These are phyloP conservation scores for Torymus texanus DNA, from an alignment of 2,888 invertebrate genomes.

Conservation along the genomic window DNA sequence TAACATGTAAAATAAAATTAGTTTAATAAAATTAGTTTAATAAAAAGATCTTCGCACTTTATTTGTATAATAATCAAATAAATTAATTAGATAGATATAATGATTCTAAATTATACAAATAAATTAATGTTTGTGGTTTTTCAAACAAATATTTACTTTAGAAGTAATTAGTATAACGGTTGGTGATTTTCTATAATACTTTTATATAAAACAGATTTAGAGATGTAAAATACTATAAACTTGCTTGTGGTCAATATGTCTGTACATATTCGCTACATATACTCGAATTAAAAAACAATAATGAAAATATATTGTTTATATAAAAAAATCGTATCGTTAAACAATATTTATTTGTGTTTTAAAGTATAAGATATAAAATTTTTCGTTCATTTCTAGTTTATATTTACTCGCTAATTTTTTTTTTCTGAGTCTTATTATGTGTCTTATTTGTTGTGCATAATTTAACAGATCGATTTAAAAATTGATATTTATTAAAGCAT, in stretches of 20 bases:
- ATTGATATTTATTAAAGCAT: conserved; percentile 12
- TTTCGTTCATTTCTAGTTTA: conserved; percentile 6
- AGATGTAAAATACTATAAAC: conserved; percentile 47
- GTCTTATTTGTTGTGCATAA: conserved; percentile 3
- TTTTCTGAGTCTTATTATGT: conserved; percentile 7
- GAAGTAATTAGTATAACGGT: background rate
- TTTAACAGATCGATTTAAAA: conserved; percentile 6
- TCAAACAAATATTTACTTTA: conserved; percentile 21
- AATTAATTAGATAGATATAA: too few relatives aligned
- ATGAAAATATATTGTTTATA: conserved; percentile 24
- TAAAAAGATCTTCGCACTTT: too few relatives aligned
- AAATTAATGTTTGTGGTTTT: too few relatives aligned
- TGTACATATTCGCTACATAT: conserved; percentile 28
- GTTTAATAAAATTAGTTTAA: too few relatives aligned
- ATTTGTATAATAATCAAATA: too few relatives aligned
- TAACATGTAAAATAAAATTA: too few relatives aligned
- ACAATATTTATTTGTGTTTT: conserved; percentile 8
- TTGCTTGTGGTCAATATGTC: conserved; percentile 19
- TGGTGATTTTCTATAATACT: conserved; percentile 18
- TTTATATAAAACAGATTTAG: conserved; percentile 34
- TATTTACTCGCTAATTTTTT: conserved; percentile 16
- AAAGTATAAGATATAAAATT: background rate
- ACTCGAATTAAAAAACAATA: conserved; percentile 7
- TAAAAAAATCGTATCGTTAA: background rate
- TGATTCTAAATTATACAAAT: too few relatives aligned